A percentile compares a stretch with the other conserved stretches of the same genome.
Evolutionary conservation across 2,888 invertebrate species (phyloP).

Genomic region (Chloroclysta siterata): DNA sequence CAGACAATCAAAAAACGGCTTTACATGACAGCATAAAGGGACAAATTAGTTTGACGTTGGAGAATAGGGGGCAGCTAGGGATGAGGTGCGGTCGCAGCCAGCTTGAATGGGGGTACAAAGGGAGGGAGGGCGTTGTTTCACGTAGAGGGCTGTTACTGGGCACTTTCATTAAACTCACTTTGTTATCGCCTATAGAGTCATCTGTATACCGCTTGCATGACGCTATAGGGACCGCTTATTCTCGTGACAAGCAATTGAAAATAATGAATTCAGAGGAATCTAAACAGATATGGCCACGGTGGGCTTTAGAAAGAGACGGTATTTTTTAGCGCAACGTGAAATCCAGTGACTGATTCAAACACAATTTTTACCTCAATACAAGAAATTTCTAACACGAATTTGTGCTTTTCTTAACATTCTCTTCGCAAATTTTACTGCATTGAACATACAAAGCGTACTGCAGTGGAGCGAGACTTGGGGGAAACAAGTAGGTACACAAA

Average conservation of each 20-base stretch:
- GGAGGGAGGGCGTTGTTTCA: constrained; percentile 71
- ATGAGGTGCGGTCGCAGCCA: constrained; percentile 69
- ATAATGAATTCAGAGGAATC: constrained; percentile 12
- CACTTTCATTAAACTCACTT: constrained; percentile 67
- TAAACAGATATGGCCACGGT: constrained; percentile 5
- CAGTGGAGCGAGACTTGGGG: constrained; percentile 20
- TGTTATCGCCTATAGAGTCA: constrained; percentile 54
- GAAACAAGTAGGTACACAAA: constrained; percentile 11
- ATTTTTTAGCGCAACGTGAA: neutral
- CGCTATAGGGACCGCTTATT: constrained; percentile 38
- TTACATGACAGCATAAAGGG: constrained; percentile 48
- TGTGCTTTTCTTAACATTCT: neutral
- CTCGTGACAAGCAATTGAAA: constrained; percentile 29
- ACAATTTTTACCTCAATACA: neutral
- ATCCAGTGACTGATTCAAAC: neutral
- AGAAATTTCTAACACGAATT: neutral
- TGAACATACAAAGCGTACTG: constrained; percentile 13
- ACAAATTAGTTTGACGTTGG: constrained; percentile 44
- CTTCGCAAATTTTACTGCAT: constrained; percentile 8
- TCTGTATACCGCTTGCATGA: constrained; percentile 34
- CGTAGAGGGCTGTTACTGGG: constrained; percentile 64
- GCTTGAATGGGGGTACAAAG: constrained; percentile 63
- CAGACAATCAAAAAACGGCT: constrained; percentile 44
- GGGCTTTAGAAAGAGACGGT: neutral
- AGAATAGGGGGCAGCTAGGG: constrained; percentile 59